Evolutionary conservation across 2,888 invertebrate species (phyloP).

Genomic region (Hanleya hanleyi): DNA sequence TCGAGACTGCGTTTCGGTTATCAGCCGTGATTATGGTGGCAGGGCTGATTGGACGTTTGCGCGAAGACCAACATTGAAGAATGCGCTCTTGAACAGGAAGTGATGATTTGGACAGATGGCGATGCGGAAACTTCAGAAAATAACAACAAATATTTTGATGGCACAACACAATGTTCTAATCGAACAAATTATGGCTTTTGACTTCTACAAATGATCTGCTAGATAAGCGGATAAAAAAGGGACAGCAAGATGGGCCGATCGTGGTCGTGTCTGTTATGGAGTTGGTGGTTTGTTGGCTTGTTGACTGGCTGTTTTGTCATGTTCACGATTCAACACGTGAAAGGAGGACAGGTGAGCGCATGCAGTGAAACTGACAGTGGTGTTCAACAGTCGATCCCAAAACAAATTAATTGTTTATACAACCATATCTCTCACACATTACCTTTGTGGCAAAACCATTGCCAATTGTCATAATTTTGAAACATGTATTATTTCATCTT

Average conservation of each 20-base stretch:
- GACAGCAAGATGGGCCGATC: not conserved
- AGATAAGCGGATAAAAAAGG: too few relatives aligned
- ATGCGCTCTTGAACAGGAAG: not conserved
- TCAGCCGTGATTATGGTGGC: too few relatives aligned
- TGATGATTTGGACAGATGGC: not conserved
- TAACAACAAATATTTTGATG: not conserved
- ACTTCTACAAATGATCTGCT: too few relatives aligned
- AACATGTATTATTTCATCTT: too few relatives aligned
- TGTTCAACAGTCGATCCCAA: not conserved
- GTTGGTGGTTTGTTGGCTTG: not conserved
- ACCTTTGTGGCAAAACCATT: too few relatives aligned
- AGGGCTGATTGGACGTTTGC: too few relatives aligned
- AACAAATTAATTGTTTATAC: not conserved
- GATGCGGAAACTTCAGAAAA: not conserved
- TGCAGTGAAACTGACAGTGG: not conserved
- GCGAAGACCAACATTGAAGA: too few relatives aligned
- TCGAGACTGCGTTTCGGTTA: too few relatives aligned
- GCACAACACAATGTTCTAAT: too few relatives aligned
- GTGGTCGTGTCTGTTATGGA: not conserved
- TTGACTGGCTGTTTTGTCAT: not conserved
- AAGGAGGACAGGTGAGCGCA: not conserved
- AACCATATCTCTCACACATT: not conserved
- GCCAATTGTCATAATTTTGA: too few relatives aligned
- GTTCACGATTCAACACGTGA: not conserved
- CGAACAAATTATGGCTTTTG: too few relatives aligned